Evolutionary conservation across 2,113 vertebrate species (phyloP).

Genomic region (Corythornis cristatus): DNA sequence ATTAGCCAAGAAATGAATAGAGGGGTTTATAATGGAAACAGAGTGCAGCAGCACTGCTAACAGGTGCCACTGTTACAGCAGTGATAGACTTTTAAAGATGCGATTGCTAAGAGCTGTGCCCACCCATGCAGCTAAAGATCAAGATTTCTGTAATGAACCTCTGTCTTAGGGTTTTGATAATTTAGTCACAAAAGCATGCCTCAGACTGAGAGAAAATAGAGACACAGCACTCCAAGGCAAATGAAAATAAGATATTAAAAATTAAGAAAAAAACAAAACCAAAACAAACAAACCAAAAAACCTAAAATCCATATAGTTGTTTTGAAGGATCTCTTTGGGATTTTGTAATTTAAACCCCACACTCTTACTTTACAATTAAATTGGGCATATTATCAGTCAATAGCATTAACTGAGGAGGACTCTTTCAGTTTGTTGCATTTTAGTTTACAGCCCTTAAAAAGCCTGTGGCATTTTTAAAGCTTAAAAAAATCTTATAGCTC

Average conservation of each 20-base stretch:
- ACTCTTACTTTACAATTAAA: constrained; percentile 10
- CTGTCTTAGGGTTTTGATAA: neutral
- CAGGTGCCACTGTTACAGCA: constrained; percentile 40
- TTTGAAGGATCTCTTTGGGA: constrained; percentile 11
- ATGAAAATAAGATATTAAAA: neutral
- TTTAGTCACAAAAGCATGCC: neutral
- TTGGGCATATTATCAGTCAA: neutral
- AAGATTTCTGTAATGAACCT: neutral
- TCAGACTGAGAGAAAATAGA: neutral
- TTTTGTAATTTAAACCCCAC: neutral
- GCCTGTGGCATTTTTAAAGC: constrained; percentile 34
- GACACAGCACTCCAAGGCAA: neutral
- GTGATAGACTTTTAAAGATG: neutral
- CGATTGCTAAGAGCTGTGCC: neutral
- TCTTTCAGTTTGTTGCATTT: constrained; percentile 14
- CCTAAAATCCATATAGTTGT: neutral
- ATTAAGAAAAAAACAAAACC: neutral
- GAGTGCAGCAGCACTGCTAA: neutral
- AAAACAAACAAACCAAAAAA: neutral
- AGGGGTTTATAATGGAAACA: constrained; percentile 29
- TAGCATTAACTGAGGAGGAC: neutral
- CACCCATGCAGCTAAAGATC: constrained; percentile 43
- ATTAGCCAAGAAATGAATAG: constrained; percentile 44
- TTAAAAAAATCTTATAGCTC: constrained; percentile 39
- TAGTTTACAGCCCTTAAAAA: constrained; percentile 29